These are phyloP conservation scores for Aphelenchoides avenae DNA, from an alignment of 1,140 invertebrate genomes.

Conservation along the genomic window DNA sequence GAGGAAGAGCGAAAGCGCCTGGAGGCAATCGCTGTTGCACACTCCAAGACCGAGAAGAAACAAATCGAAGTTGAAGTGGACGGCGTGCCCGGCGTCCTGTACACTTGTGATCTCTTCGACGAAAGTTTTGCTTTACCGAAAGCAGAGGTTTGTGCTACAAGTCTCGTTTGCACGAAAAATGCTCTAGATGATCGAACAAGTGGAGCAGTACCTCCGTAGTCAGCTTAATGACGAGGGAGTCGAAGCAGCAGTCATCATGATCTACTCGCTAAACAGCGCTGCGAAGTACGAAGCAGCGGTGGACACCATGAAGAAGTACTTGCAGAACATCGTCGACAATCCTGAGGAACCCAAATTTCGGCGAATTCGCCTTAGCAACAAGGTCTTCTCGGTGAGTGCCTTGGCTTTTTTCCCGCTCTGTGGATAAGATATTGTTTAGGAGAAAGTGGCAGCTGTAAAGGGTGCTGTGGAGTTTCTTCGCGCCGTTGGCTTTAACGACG, in stretches of 20 bases:
- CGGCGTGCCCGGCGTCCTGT: conserved; percentile 30
- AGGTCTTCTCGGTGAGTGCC: conserved; percentile 34
- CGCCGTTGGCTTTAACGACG: conserved; percentile 29
- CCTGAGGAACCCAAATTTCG: conserved; percentile 34
- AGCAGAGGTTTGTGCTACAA: conserved; percentile 19
- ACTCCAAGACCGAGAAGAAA: conserved; percentile 3
- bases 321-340: conserved; percentile 31
- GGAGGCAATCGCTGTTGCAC: neutral
- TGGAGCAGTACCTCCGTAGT: conserved; percentile 27
- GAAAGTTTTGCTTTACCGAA: conserved; percentile 37
- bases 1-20: conserved; percentile 33
- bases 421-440: conserved; percentile 12
- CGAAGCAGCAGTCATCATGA: conserved; percentile 30
- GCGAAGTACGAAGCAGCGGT: conserved; percentile 5
- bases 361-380: conserved; percentile 25
- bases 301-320: conserved; percentile 32
- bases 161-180: neutral
- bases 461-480: conserved; percentile 35
- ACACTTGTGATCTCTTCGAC: conserved; percentile 41
- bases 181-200: conserved; percentile 28
- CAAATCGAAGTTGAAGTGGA: neutral
- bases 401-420: conserved; percentile 8
- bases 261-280: conserved; percentile 32
- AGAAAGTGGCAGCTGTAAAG: conserved; percentile 32
- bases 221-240: conserved; percentile 26